A percentile compares a stretch with the other conserved stretches of the same genome.
phyloP scores from a whole-genome alignment of 1,140 invertebrate species.

The Drosophila jambulina region DNA sequence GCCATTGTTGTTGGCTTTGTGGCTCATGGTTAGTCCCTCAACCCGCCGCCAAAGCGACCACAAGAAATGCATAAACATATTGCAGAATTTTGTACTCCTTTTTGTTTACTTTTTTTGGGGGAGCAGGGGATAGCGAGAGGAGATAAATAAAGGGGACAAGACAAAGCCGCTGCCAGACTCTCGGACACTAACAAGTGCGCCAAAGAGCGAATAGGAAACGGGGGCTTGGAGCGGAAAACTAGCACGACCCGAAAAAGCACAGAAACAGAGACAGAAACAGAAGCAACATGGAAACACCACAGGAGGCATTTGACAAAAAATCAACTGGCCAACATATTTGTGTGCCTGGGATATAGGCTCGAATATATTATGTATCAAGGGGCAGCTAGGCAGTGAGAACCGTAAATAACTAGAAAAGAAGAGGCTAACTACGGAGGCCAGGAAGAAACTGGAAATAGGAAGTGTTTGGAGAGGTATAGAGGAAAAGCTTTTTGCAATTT shows the following conservation, averaged over 20 bases:
- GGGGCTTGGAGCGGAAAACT: conserved; percentile 10
- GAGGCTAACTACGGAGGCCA: background rate
- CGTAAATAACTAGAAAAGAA: background rate
- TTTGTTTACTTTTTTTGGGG: conserved; percentile 22
- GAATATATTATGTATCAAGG: conserved; percentile 15
- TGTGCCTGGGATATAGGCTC: conserved; percentile 9
- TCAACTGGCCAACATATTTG: conserved; percentile 29
- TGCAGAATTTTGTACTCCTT: conserved; percentile 45
- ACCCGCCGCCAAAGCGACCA: conserved; percentile 65
- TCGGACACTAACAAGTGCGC: conserved; percentile 39
- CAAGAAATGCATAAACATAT: conserved; percentile 79
- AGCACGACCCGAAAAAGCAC: conserved; percentile 48
- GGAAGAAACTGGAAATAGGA: background rate
- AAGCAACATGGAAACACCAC: conserved; percentile 62
- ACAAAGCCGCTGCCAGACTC: conserved; percentile 40
- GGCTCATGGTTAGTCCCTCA: conserved; percentile 5
- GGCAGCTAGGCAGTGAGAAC: conserved; percentile 1
- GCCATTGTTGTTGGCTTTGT: conserved; percentile 64
- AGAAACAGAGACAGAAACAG: conserved; percentile 42
- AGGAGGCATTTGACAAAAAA: conserved; percentile 58
- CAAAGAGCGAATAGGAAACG: background rate
- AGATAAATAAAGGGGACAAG: conserved; percentile 50
- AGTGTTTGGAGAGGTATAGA: background rate
- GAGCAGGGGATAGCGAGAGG: background rate
- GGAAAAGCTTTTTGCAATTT: too few relatives aligned